Evolutionary conservation across 2,888 invertebrate species (phyloP).

Genomic region (Drosophila lutescens): DNA sequence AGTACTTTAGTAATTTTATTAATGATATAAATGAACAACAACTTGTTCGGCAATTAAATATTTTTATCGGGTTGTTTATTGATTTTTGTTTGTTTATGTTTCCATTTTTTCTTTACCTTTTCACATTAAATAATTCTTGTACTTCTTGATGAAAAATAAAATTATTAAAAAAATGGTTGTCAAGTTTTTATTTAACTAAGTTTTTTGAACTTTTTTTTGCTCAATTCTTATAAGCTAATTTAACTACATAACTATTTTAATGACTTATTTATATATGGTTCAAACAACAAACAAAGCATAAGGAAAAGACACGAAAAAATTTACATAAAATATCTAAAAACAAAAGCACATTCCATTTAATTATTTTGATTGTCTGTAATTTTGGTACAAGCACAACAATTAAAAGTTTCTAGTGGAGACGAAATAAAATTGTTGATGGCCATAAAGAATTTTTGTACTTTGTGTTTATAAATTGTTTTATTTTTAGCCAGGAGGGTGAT

Average conservation of each 20-base stretch:
- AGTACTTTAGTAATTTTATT: no score
- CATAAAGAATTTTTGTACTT: conserved; percentile 34
- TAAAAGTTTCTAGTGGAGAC: conserved; percentile 51
- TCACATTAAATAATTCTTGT: no score
- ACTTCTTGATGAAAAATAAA: background rate
- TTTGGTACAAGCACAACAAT: conserved; percentile 70
- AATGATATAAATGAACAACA: no score
- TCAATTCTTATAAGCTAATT: conserved; percentile 18
- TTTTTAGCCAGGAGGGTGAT: conserved; percentile 36
- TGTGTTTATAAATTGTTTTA: conserved; percentile 37
- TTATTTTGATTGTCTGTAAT: conserved; percentile 26
- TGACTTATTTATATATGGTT: conserved; percentile 8
- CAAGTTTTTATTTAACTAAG: no score
- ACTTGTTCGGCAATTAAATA: no score
- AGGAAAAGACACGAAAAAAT: conserved; percentile 54
- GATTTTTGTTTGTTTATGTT: no score
- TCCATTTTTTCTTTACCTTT: no score
- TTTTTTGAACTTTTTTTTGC: conserved; percentile 1
- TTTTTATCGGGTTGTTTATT: no score
- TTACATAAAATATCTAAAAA: conserved; percentile 79
- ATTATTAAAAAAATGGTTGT: background rate
- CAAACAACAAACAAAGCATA: conserved; percentile 71
- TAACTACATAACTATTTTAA: conserved; percentile 14
- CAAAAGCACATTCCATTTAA: conserved; percentile 76
- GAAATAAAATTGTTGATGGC: conserved; percentile 38